Percentiles rank a stretch among this genome's conserved stretches.
phyloP scores from a whole-genome alignment of 2,888 invertebrate genomes.

The Elmis aenea region DNA sequence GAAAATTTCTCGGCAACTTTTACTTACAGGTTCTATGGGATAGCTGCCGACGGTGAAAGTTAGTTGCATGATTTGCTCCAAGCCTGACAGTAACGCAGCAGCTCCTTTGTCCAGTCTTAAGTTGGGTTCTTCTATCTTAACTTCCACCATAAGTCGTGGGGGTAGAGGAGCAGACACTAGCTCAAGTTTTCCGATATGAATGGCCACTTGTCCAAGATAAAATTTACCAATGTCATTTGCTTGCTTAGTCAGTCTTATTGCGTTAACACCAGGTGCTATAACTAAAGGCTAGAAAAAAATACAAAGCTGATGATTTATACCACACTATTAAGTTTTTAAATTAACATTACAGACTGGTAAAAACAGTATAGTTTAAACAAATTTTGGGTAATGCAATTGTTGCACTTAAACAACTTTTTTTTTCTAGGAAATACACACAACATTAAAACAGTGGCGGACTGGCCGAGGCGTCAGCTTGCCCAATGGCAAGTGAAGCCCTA shows the following conservation, averaged over 20 bases:
- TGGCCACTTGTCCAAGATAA: slow-evolving; percentile 65
- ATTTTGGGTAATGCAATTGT: no score
- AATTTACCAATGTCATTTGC: slow-evolving; percentile 65
- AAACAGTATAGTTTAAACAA: no score
- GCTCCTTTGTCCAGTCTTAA: slow-evolving; percentile 52
- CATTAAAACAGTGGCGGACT: no score
- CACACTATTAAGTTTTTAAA: no score
- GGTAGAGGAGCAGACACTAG: slow-evolving; percentile 62
- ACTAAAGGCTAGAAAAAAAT: slow-evolving; percentile 37
- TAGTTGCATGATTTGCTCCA: slow-evolving; percentile 72
- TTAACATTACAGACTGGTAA: no score
- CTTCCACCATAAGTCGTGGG: slow-evolving; percentile 52
- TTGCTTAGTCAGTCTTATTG: slow-evolving; percentile 55
- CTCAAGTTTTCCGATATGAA: slow-evolving; percentile 63
- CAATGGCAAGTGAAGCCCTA: no score
- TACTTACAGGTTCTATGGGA: slow-evolving; percentile 60
- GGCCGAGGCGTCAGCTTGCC: no score
- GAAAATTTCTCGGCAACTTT: no score
- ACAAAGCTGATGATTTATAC: no score
- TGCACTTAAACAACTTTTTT: no score
- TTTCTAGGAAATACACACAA: no score
- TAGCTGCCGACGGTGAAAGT: slow-evolving; percentile 76
- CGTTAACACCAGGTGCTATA: slow-evolving; percentile 59
- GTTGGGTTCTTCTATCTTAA: slow-evolving; percentile 40
- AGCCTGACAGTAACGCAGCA: slow-evolving; percentile 74